Percentiles rank a stretch among this genome's conserved stretches.
Evolutionary conservation across 1,140 invertebrate genomes (phyloP).

Genomic region (Druon quercuslanigerum): DNA sequence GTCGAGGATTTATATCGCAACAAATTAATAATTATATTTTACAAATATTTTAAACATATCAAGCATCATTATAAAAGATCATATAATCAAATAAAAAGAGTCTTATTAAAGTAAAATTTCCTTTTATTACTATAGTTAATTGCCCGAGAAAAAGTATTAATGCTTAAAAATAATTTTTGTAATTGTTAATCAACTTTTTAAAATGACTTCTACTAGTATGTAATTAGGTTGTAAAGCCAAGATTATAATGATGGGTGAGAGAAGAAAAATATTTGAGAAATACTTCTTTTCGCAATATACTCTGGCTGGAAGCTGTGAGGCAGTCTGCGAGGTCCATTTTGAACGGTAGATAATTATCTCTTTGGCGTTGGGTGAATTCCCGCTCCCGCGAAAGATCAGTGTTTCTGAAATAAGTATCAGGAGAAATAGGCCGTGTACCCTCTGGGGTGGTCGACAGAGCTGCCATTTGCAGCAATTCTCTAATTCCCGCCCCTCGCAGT

Average conservation of each 20-base stretch:
- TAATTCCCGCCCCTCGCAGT: constrained; percentile 61
- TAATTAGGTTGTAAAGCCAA: not conserved
- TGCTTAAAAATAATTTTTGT: too few species aligned
- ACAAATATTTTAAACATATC: too few species aligned
- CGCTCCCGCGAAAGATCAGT: constrained; percentile 38
- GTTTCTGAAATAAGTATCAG: constrained; percentile 51
- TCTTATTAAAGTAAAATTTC: too few species aligned
- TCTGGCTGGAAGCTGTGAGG: not conserved
- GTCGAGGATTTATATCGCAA: too few species aligned
- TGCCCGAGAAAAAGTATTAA: too few species aligned
- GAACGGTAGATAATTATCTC: constrained; percentile 49
- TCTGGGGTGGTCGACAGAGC: constrained; percentile 46
- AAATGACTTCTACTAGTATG: not conserved
- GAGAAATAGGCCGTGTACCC: constrained; percentile 49
- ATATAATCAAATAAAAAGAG: too few species aligned
- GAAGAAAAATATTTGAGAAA: not conserved
- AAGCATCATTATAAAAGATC: too few species aligned
- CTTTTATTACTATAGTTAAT: too few species aligned
- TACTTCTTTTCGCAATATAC: not conserved
- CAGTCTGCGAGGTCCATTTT: constrained; percentile 34
- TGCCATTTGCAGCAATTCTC: constrained; percentile 63
- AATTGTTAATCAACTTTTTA: too few species aligned
- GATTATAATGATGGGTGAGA: constrained; percentile 11
- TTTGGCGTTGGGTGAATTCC: constrained; percentile 34
- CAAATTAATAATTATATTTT: too few species aligned